These are phyloP conservation scores for Drosophila elegans DNA, from an alignment of 1,140 invertebrate species.

Conservation along the genomic window DNA sequence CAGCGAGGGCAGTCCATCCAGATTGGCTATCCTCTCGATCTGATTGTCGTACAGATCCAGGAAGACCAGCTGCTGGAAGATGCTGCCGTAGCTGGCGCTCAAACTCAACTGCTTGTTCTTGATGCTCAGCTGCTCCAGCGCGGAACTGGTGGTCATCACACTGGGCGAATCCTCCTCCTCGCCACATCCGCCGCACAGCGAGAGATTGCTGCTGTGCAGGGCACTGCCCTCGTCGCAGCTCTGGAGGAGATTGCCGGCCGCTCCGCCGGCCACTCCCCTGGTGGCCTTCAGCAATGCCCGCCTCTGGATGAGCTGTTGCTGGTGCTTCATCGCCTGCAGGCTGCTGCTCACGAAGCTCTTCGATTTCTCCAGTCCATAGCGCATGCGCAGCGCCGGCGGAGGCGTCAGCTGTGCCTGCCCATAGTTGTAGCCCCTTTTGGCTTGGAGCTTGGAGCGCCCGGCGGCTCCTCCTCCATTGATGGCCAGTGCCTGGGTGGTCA, in stretches of 20 bases:
- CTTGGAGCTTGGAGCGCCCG: conserved; percentile 56
- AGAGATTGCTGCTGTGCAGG: conserved; percentile 51
- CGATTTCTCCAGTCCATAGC: conserved; percentile 75
- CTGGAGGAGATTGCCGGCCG: conserved; percentile 44
- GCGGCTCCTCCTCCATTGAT: conserved; percentile 53
- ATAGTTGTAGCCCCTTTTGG: conserved; percentile 85
- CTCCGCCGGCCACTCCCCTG: conserved; percentile 11
- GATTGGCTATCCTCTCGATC: conserved; percentile 92
- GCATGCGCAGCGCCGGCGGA: conserved; percentile 50
- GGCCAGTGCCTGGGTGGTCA: conserved; percentile 64
- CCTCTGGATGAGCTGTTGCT: conserved; percentile 67
- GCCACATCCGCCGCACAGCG: conserved; percentile 40
- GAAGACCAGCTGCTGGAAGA: conserved; percentile 93
- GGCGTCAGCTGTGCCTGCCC: conserved; percentile 73
- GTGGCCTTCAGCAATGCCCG: conserved; percentile 55
- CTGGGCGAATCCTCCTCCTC: conserved; percentile 65
- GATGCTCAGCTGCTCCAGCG: conserved; percentile 66
- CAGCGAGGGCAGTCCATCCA: conserved; percentile 91
- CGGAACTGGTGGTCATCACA: conserved; percentile 20
- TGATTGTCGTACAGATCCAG: conserved; percentile 97
- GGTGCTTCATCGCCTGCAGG: conserved; percentile 71
- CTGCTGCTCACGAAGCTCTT: conserved; percentile 80
- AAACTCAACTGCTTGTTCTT: conserved; percentile 79
- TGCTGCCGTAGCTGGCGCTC: conserved; percentile 80
- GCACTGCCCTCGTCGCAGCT: conserved; percentile 61